phyloP scores from a whole-genome alignment of 2,797 vertebrate genomes.

The Esox masquinongy region DNA sequence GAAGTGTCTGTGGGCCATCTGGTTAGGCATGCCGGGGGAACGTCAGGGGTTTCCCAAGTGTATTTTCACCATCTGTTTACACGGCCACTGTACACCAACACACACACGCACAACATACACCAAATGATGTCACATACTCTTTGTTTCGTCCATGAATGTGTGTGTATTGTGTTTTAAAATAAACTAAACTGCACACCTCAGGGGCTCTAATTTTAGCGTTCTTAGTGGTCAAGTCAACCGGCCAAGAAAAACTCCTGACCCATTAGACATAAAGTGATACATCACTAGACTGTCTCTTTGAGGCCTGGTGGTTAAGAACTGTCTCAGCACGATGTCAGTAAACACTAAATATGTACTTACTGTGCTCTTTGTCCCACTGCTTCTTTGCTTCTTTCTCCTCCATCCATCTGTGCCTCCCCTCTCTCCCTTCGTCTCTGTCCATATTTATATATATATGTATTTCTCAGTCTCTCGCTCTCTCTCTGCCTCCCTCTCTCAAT shows the following conservation, averaged over 20 bases:
- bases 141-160: no score
- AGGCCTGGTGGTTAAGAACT: not conserved
- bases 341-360: not conserved
- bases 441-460: not conserved
- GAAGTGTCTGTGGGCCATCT: not conserved
- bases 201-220: not conserved
- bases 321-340: conserved; percentile 14
- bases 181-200: not conserved
- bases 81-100: not conserved
- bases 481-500: not conserved
- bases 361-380: not conserved
- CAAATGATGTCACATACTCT: no score
- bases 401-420: not conserved
- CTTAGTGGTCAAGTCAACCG: not conserved
- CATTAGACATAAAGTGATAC: not conserved
- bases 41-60: not conserved
- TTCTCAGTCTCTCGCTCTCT: not conserved
- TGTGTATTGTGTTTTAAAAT: no score
- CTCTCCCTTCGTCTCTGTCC: not conserved
- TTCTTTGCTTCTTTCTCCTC: not conserved
- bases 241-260: not conserved
- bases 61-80: not conserved
- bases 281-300: conserved; percentile 1
- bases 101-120: not conserved
- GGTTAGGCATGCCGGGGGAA: not conserved